Evolutionary conservation across 2,113 vertebrate genomes (phyloP).

Genomic region (Pelusios castaneus): DNA sequence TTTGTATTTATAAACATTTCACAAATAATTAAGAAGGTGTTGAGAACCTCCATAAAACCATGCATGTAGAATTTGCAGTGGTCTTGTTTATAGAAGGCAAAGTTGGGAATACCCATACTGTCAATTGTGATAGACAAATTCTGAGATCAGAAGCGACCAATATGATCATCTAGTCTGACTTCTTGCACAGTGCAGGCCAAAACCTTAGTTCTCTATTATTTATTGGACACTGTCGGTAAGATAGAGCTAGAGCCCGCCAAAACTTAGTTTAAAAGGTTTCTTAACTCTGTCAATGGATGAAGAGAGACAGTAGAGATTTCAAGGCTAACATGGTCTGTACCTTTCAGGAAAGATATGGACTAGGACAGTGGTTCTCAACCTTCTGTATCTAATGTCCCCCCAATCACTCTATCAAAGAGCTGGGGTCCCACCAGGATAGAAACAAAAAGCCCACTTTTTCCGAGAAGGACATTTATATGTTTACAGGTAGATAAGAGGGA

Average conservation of each 20-base stretch:
- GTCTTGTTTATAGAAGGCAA: background rate
- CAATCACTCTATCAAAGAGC: no score
- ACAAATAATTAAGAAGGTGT: accelerated
- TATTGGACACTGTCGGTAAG: background rate
- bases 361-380: no score
- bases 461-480: no score
- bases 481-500: no score
- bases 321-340: background rate
- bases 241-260: background rate
- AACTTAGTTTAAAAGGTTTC: background rate
- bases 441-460: no score
- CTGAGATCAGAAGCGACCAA: no score
- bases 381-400: no score
- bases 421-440: no score
- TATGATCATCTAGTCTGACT: no score
- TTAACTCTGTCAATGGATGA: background rate
- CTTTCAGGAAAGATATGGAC: background rate
- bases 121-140: background rate
- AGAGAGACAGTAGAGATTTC: background rate
- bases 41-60: background rate
- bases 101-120: background rate
- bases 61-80: background rate
- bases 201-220: background rate
- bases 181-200: no score
- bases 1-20: background rate